A percentile compares a stretch with the other conserved stretches of the same genome.
Evolutionary conservation across 1,140 invertebrate species (phyloP).

Genomic region (Panulirus ornatus): DNA sequence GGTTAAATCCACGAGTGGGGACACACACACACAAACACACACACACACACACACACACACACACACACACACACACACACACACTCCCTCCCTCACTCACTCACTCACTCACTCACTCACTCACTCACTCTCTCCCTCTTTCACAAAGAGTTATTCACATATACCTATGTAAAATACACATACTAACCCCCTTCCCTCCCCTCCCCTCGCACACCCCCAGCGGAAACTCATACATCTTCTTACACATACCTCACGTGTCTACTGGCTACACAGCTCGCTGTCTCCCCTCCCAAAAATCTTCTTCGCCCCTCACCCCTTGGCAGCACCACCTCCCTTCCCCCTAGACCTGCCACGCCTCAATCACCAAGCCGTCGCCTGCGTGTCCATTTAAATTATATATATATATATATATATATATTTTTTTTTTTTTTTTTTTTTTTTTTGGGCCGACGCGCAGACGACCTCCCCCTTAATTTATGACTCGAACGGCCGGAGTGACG

Average conservation of each 20-base stretch:
- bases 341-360: neutral
- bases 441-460: neutral
- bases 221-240: neutral
- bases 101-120: neutral
- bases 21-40: neutral
- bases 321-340: neutral
- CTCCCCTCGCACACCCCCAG: neutral
- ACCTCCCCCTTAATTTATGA: slow-evolving; percentile 8
- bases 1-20: too few species aligned
- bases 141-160: too few species aligned
- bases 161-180: too few species aligned
- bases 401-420: too few species aligned
- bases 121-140: neutral
- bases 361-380: neutral
- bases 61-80: neutral
- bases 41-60: neutral
- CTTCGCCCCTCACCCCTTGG: neutral
- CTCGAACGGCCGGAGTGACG: neutral
- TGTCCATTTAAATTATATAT: neutral
- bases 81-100: neutral
- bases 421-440: too few species aligned
- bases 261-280: neutral
- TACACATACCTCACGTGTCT: neutral
- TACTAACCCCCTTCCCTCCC: neutral
- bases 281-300: neutral